Conservation (phyloP, 2,113 vertebrate genomes). For the Mustela lutreola region DNA sequence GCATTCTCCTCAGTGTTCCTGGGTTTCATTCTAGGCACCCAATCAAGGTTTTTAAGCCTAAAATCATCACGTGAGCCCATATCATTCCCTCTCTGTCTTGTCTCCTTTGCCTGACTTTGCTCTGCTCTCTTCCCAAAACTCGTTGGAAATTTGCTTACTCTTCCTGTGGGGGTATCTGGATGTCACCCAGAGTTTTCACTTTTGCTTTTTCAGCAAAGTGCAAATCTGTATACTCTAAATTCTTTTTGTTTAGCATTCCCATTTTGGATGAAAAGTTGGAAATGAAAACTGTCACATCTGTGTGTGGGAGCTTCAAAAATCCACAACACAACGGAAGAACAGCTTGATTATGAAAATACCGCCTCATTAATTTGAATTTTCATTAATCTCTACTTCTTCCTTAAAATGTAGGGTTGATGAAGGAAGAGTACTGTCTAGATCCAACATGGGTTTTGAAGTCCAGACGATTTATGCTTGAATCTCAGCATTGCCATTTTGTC, state of each 20-base stretch:
- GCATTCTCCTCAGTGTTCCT: not conserved
- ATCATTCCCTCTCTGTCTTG: not conserved
- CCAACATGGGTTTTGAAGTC: not conserved
- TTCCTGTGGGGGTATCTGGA: conserved; percentile 12
- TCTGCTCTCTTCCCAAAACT: not conserved
- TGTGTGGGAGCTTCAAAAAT: not conserved
- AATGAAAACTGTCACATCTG: conserved; percentile 49
- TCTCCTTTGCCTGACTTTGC: not conserved
- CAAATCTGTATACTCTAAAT: not conserved
- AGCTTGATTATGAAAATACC: conserved; percentile 3
- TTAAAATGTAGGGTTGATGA: not conserved
- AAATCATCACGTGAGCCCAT: not conserved
- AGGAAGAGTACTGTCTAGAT: not conserved
- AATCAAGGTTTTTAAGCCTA: not conserved
- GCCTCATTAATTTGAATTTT: not conserved
- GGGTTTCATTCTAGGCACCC: not conserved
- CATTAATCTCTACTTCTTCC: not conserved
- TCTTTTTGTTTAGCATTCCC: not conserved
- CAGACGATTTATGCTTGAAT: not conserved
- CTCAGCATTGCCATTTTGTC: not conserved
- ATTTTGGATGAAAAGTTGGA: conserved; percentile 22
- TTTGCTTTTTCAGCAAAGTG: conserved; percentile 46
- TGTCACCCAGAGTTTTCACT: conserved; percentile 13
- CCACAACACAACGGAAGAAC: not conserved
- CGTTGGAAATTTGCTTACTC: not conserved